Evolutionary conservation across 2,888 invertebrate genomes (phyloP).

Genomic region (Drosophila kokeensis): DNA sequence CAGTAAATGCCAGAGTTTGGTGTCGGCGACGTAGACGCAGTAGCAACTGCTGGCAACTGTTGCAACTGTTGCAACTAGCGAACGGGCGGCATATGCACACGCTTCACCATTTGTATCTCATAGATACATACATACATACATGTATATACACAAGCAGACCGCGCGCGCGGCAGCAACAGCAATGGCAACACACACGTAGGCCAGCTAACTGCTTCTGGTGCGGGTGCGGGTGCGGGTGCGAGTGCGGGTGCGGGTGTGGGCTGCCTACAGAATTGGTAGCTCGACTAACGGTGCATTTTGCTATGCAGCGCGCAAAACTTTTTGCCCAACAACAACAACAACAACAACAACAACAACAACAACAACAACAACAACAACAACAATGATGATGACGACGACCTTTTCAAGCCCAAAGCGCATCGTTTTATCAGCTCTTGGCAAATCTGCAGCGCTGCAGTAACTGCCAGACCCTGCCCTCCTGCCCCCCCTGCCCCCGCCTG

Average conservation of each 20-base stretch:
- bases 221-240: constrained; percentile 10
- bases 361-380: constrained; percentile 38
- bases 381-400: constrained; percentile 55
- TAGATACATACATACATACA: constrained; percentile 48
- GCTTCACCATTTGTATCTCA: constrained; percentile 71
- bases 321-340: constrained; percentile 45
- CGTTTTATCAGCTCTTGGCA: constrained; percentile 73
- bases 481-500: too few relatives aligned
- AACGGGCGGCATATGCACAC: constrained; percentile 59
- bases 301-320: constrained; percentile 72
- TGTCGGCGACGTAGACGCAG: neutral
- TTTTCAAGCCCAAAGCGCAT: constrained; percentile 73
- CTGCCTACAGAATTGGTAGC: constrained; percentile 18
- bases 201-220: constrained; percentile 22
- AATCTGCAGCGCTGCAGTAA: constrained; percentile 54
- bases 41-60: constrained; percentile 49
- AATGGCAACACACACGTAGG: constrained; percentile 35
- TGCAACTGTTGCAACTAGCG: constrained; percentile 45
- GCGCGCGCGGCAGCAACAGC: constrained; percentile 19
- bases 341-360: constrained; percentile 35
- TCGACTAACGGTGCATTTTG: constrained; percentile 74
- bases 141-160: too few relatives aligned
- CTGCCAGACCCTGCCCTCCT: neutral
- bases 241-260: constrained; percentile 1
- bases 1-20: neutral